Base-by-base conservation (phyloP, 2,888 invertebrate genomes). In the Timema podura region DNA sequence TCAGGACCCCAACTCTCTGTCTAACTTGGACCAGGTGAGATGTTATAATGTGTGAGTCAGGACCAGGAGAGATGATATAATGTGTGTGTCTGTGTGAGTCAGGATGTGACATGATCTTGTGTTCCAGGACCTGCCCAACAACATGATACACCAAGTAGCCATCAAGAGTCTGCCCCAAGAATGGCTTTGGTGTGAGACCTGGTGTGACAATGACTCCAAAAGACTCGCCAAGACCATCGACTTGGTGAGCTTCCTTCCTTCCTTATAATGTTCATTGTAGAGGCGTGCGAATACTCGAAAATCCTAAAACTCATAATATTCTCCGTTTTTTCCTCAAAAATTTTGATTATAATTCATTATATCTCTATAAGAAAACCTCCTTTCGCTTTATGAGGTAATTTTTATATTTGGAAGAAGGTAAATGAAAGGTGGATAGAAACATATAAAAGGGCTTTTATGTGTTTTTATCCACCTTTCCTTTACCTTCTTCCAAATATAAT, bases 131-230 rank as follows among this genome's bases (percentile, higher is more conserved):
- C 85, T 99, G 74, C 99, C 99, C 0, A 99, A 99, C 83, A 99
- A 99, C 82, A 99, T 99, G 99, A 98, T 99, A 74, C 98, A 99
- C 82, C 99, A 99, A 84, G 97, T 97, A 69, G 90, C 94, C 7
- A 98, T 99, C 75, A 99, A 98, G 82, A 97, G 98, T 0, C 84
- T 99, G 77, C 99, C 99, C 0, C 98, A 99, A 80, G 98, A 99
- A 80, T 99, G 99, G 99, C 84, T 99, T 71, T 99, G 98, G 98
- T 99, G 99, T 81, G 98, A 99, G 84, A 99, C 99, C 0, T 99
- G 99, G 99, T 99, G 99, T 80, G 94, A 94, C 78, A 92, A 96
- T 75, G 87, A 82, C 44, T 92, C 95, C 1, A 96, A 98, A 80
- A 84, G 87, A 75, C 86, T 87, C 72, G 99, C 99, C 1, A 99